Evolutionary conservation across 2,888 invertebrate species (phyloP).

Genomic region (Archaeoteleia sp.): DNA sequence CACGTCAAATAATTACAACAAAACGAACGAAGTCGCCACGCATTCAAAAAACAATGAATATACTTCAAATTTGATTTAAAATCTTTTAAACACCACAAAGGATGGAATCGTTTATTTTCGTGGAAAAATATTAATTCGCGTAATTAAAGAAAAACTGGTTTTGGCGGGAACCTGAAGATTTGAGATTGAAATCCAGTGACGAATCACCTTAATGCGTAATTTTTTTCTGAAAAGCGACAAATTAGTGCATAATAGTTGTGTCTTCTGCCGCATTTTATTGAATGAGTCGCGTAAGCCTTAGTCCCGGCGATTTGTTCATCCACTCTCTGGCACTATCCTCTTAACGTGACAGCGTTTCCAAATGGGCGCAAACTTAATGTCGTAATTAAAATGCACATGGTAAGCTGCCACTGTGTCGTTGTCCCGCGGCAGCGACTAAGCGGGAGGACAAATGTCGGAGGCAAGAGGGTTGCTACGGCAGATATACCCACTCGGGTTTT

Average conservation of each 20-base stretch:
- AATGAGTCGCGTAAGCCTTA: constrained; percentile 13
- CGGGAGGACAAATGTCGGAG: constrained; percentile 53
- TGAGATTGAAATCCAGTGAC: too few species aligned
- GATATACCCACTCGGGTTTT: constrained; percentile 37
- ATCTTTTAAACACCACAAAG: too few species aligned
- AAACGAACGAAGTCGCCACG: too few species aligned
- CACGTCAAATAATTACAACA: too few species aligned
- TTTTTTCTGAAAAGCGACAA: constrained; percentile 20
- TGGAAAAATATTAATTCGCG: too few species aligned
- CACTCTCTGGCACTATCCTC: constrained; percentile 25
- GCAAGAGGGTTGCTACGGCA: constrained; percentile 18
- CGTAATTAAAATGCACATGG: constrained; percentile 70
- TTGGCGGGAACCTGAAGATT: too few species aligned
- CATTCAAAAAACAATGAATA: too few species aligned
- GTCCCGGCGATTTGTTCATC: constrained; percentile 42
- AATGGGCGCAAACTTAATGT: constrained; percentile 64
- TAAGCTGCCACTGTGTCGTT: constrained; percentile 60
- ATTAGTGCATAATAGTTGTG: constrained; percentile 7
- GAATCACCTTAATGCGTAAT: too few species aligned
- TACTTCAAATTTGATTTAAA: too few species aligned
- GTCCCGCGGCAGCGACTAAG: constrained; percentile 60
- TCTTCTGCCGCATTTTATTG: constrained; percentile 8
- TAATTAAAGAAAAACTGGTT: too few species aligned
- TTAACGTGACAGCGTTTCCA: constrained; percentile 50
- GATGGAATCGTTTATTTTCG: too few species aligned